phyloP scores from a whole-genome alignment of 2,797 vertebrate species.

The Synaphobranchus kaupii region DNA sequence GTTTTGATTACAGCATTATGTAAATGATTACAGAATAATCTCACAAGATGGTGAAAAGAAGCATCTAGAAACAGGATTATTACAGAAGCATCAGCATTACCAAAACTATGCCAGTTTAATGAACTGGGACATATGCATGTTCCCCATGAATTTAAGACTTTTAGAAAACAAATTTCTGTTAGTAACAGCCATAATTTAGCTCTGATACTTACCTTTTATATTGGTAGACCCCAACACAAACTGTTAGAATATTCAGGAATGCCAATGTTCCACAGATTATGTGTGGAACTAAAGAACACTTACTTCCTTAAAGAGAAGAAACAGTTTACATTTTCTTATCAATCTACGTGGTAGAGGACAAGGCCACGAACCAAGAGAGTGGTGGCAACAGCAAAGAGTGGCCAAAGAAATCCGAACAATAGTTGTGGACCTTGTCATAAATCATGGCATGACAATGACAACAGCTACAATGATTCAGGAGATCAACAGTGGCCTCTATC shows the following conservation, averaged over 20 bases:
- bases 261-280: background rate
- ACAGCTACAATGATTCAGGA: too few species aligned
- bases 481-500: too few species aligned
- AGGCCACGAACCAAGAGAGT: too few species aligned
- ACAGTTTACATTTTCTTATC: background rate
- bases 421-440: too few species aligned
- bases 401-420: too few species aligned
- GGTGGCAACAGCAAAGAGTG: too few species aligned
- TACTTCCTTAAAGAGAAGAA: background rate
- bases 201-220: conserved; percentile 10
- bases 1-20: too few species aligned
- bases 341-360: too few species aligned
- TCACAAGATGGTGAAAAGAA: background rate
- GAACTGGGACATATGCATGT: background rate
- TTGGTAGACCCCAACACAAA: background rate
- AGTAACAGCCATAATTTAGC: too few species aligned
- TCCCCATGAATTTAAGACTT: background rate
- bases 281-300: background rate
- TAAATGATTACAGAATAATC: background rate
- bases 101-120: background rate
- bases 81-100: background rate
- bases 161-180: background rate
- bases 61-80: background rate
- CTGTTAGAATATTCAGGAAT: background rate
- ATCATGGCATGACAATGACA: too few species aligned